Conservation (phyloP, 2,888 invertebrate genomes). For the Sphaeridia pumilis region DNA sequence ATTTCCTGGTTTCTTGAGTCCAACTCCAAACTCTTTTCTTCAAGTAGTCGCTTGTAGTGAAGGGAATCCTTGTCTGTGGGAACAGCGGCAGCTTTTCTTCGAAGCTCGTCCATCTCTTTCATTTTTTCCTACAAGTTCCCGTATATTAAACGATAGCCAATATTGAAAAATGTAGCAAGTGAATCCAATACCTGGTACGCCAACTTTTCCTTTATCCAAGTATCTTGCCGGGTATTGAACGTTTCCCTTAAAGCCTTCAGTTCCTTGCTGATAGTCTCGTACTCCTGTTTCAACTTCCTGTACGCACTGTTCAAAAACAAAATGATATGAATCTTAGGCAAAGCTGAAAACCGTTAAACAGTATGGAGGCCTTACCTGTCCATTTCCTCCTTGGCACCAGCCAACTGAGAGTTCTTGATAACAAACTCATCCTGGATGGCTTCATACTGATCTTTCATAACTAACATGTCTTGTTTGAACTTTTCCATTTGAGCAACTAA, state of each 20-base stretch:
- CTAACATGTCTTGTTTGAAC: slow-evolving; percentile 23
- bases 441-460: slow-evolving; percentile 65
- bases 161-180: background rate
- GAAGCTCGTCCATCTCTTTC: slow-evolving; percentile 41
- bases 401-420: slow-evolving; percentile 65
- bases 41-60: slow-evolving; percentile 49
- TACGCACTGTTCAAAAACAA: slow-evolving; percentile 48
- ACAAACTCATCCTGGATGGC: slow-evolving; percentile 73
- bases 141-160: too few species aligned
- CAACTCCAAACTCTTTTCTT: slow-evolving; percentile 62
- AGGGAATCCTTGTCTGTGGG: slow-evolving; percentile 12
- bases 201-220: slow-evolving; percentile 61
- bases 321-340: background rate
- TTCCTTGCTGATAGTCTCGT: slow-evolving; percentile 51
- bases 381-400: slow-evolving; percentile 67
- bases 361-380: slow-evolving; percentile 47
- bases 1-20: slow-evolving; percentile 56
- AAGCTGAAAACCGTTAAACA: background rate
- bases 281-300: slow-evolving; percentile 50
- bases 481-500: slow-evolving; percentile 28
- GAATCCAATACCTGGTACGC: slow-evolving; percentile 45
- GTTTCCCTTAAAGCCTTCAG: slow-evolving; percentile 53
- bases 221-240: slow-evolving; percentile 52
- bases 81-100: slow-evolving; percentile 30
- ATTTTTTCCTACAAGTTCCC: slow-evolving; percentile 41